These are phyloP conservation scores for Acrossocheilus fasciatus DNA, from an alignment of 2,797 vertebrate species.

Conservation along the genomic window DNA sequence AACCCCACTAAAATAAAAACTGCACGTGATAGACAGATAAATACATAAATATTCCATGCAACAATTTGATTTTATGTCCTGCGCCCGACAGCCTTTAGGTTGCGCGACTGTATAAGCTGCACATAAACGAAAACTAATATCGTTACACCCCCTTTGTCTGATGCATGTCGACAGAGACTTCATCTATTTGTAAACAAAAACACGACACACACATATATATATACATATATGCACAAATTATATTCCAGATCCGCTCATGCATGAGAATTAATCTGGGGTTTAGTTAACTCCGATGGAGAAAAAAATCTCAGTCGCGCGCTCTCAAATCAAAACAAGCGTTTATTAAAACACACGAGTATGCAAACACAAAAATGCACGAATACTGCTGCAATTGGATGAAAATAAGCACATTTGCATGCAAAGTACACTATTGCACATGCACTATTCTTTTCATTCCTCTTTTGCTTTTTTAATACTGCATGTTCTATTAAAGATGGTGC, in stretches of 20 bases:
- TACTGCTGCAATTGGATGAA: not conserved
- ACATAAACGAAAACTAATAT: slow-evolving; percentile 37
- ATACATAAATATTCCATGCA: slow-evolving; percentile 53
- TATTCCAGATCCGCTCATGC: not conserved
- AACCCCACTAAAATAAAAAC: not conserved
- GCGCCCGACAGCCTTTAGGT: not conserved
- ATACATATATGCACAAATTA: not conserved
- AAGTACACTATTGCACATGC: not conserved
- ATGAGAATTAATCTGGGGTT: not conserved
- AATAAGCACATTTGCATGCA: not conserved
- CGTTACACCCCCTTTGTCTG: slow-evolving; percentile 66
- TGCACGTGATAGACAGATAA: slow-evolving; percentile 61
- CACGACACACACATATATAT: not conserved
- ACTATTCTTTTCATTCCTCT: not conserved
- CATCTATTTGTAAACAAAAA: slow-evolving; percentile 53
- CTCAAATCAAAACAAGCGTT: slow-evolving; percentile 69
- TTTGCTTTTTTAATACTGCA: not conserved
- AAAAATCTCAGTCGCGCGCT: slow-evolving; percentile 60
- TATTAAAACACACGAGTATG: slow-evolving; percentile 46
- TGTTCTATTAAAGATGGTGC: slow-evolving; percentile 19
- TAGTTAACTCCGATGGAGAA: not conserved
- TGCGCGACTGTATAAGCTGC: not conserved
- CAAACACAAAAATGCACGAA: slow-evolving; percentile 39
- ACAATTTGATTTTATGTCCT: slow-evolving; percentile 51
- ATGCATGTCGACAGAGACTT: slow-evolving; percentile 37